Conservation (phyloP, 2,113 vertebrate genomes). For the Epinephelus fuscoguttatus region DNA sequence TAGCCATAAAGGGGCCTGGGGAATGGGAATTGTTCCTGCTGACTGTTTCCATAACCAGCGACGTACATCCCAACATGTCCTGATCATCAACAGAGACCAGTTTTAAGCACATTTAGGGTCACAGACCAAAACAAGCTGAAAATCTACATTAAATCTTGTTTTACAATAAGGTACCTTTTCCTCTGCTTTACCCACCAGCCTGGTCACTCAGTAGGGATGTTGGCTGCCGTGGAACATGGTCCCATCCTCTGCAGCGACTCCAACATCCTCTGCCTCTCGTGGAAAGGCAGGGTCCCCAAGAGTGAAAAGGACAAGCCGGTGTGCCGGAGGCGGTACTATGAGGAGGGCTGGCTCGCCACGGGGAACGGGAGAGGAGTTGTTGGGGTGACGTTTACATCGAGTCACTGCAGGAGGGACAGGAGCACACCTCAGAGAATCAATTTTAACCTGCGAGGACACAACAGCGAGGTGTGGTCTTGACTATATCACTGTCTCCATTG, state of each 20-base stretch:
- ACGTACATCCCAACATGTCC: conserved; percentile 29
- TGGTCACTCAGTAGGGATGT: conserved; percentile 93
- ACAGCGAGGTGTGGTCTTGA: conserved; percentile 91
- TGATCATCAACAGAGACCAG: conserved; percentile 26
- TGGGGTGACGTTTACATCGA: conserved; percentile 97
- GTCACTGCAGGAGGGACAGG: conserved; percentile 96
- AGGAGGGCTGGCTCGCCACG: conserved; percentile 98
- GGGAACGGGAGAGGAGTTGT: conserved; percentile 97
- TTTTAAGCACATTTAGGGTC: conserved; percentile 9
- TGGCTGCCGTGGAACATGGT: conserved; percentile 98
- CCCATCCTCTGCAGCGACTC: conserved; percentile 99
- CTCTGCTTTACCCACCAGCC: conserved; percentile 60
- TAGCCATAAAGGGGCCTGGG: neutral
- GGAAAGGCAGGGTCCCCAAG: conserved; percentile 98
- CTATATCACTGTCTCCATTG: neutral
- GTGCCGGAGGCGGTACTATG: conserved; percentile 95
- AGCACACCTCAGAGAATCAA: conserved; percentile 97
- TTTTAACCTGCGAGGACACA: conserved; percentile 98
- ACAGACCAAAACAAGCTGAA: neutral
- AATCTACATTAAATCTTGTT: neutral
- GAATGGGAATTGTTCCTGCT: neutral
- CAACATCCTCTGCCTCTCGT: conserved; percentile 99
- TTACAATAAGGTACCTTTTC: neutral
- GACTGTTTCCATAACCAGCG: conserved; percentile 9
- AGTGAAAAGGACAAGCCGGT: conserved; percentile 99